Evolutionary conservation across 2,113 vertebrate genomes (phyloP).

Genomic region (Cebus imitator): DNA sequence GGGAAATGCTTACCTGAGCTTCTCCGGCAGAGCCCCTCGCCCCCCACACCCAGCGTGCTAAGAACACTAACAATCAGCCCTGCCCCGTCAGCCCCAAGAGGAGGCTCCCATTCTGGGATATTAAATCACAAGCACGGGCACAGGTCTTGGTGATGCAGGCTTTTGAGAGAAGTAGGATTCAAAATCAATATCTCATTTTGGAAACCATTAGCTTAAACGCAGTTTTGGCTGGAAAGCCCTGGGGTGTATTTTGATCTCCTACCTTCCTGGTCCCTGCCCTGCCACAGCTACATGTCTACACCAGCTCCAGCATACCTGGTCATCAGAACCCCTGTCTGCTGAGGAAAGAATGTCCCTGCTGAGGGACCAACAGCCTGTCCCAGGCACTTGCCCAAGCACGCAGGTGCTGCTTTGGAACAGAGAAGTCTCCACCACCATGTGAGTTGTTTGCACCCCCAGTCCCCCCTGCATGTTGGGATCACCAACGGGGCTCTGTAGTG

Average conservation of each 20-base stretch:
- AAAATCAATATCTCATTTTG: background rate
- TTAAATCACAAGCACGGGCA: background rate
- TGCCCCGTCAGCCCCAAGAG: too few species aligned
- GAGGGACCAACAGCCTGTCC: background rate
- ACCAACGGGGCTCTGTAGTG: accelerated
- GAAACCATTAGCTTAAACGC: background rate
- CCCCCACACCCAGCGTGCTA: too few species aligned
- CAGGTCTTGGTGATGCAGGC: background rate
- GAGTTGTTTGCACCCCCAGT: background rate
- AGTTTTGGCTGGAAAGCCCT: background rate
- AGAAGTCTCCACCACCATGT: background rate
- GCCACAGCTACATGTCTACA: background rate
- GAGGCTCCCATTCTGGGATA: background rate
- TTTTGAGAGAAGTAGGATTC: background rate
- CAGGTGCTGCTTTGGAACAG: background rate
- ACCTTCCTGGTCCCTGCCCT: background rate
- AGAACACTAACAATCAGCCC: background rate
- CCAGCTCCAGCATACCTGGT: accelerated
- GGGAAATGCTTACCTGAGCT: background rate
- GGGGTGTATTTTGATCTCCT: background rate
- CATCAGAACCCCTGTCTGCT: background rate
- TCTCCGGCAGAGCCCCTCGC: background rate
- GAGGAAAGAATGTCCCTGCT: background rate
- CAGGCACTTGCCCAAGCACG: background rate
- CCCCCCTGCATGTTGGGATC: background rate